Percentiles rank a stretch among this genome's conserved stretches.
Evolutionary conservation across 2,113 vertebrate genomes (phyloP).

Genomic region (Paraplagusia blochii): DNA sequence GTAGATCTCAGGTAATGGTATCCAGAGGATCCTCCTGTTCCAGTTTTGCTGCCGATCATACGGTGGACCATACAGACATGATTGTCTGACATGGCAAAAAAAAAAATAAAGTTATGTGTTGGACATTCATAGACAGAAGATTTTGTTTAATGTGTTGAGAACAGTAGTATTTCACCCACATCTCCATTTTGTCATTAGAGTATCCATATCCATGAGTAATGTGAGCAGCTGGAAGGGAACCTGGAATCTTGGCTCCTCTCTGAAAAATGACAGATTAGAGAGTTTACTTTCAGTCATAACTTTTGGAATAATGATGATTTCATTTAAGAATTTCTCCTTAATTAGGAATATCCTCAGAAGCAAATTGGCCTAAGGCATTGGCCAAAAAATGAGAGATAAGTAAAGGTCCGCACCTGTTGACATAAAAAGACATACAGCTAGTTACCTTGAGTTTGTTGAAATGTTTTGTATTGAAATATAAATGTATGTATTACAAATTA

Average conservation of each 20-base stretch:
- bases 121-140: background rate
- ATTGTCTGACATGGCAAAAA: conserved; percentile 78
- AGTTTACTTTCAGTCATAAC: background rate
- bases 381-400: too few relatives aligned
- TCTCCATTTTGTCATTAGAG: conserved; percentile 97
- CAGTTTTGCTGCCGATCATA: conserved; percentile 94
- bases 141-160: background rate
- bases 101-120: background rate
- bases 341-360: too few relatives aligned
- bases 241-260: conserved; percentile 95
- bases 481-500: too few relatives aligned
- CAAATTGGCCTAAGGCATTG: too few relatives aligned
- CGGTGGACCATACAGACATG: conserved; percentile 96
- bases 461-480: too few relatives aligned
- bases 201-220: conserved; percentile 91
- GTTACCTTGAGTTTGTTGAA: too few relatives aligned
- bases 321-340: too few relatives aligned
- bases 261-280: conserved; percentile 45
- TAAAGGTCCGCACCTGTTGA: too few relatives aligned
- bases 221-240: conserved; percentile 95
- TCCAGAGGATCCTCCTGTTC: conserved; percentile 92
- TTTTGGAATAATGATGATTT: too few relatives aligned
- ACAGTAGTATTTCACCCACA: conserved; percentile 76
- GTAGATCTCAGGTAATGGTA: conserved; percentile 95
- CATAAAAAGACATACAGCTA: too few relatives aligned